Evolutionary conservation across 2,797 vertebrate genomes (phyloP).

Genomic region (Acipenser ruthenus): DNA sequence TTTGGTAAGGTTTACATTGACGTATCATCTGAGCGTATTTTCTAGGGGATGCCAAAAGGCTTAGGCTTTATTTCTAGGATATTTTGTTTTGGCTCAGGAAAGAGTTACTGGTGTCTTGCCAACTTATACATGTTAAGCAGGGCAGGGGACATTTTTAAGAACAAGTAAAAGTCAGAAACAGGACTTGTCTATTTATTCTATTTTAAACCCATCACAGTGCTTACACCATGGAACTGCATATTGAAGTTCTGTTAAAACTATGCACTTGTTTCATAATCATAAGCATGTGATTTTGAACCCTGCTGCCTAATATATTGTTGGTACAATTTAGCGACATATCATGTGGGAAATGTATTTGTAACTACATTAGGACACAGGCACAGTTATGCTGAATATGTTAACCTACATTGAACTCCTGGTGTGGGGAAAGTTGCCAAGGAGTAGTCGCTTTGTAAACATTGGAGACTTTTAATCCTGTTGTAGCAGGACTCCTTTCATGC

Average conservation of each 20-base stretch:
- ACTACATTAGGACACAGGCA: not conserved
- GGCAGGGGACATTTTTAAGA: not conserved
- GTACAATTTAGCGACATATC: not conserved
- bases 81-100: constrained; percentile 61
- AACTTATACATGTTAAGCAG: constrained; percentile 30
- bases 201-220: constrained; percentile 36
- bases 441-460: not conserved
- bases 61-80: constrained; percentile 49
- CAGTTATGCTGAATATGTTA: too few relatives aligned
- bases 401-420: not conserved
- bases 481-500: constrained; percentile 13
- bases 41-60: constrained; percentile 53
- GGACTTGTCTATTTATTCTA: too few relatives aligned
- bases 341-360: not conserved
- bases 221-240: constrained; percentile 38
- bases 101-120: constrained; percentile 42
- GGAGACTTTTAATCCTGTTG: constrained; percentile 4
- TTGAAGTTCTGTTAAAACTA: constrained; percentile 44
- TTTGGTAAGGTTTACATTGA: constrained; percentile 21
- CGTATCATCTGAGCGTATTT: constrained; percentile 27
- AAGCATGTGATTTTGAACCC: not conserved
- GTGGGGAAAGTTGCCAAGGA: too few relatives aligned
- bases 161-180: too few relatives aligned
- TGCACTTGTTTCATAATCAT: constrained; percentile 52
- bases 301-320: not conserved